These are phyloP conservation scores for Drosophila anomelani DNA, from an alignment of 2,888 invertebrate species.

Conservation along the genomic window DNA sequence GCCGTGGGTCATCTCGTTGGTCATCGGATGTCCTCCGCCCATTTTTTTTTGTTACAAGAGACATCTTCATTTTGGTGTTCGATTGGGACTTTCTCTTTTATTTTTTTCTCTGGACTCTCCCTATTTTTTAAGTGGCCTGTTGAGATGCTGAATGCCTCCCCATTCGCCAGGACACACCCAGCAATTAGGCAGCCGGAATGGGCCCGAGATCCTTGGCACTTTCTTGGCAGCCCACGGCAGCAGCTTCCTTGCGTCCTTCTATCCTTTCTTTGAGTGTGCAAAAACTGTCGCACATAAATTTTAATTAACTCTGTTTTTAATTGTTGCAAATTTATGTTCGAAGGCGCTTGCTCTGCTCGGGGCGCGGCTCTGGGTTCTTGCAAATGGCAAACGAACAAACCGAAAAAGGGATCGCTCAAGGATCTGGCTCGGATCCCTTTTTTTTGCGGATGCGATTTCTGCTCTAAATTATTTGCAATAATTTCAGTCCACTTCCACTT, in stretches of 20 bases:
- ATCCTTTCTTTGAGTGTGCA: conserved; percentile 49
- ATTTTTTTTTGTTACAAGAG: conserved; percentile 4
- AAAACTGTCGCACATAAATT: conserved; percentile 82
- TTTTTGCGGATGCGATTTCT: conserved; percentile 61
- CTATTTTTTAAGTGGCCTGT: conserved; percentile 37
- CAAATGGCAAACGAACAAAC: conserved; percentile 73
- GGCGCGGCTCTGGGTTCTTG: conserved; percentile 4
- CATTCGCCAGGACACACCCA: conserved; percentile 68
- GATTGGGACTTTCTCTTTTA: conserved; percentile 1
- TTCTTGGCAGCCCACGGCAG: neutral
- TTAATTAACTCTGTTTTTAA: conserved; percentile 82
- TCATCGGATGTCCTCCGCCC: conserved; percentile 3
- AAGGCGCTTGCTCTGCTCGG: conserved; percentile 45
- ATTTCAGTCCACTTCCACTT: conserved; percentile 61
- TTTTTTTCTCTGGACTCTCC: neutral
- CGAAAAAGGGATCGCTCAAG: conserved; percentile 35
- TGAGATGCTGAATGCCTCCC: conserved; percentile 26
- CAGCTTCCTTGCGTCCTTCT: conserved; percentile 29
- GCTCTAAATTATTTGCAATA: conserved; percentile 83
- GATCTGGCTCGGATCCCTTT: too few relatives aligned
- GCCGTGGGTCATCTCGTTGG: conserved; percentile 8
- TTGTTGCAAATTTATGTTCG: conserved; percentile 79
- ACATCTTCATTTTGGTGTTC: conserved; percentile 16
- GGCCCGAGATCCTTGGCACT: conserved; percentile 48
- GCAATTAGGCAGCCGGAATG: conserved; percentile 63